Percentiles rank a stretch among this genome's conserved stretches.
phyloP scores from a whole-genome alignment of 2,888 invertebrate genomes.

The Perithous albicinctus region DNA sequence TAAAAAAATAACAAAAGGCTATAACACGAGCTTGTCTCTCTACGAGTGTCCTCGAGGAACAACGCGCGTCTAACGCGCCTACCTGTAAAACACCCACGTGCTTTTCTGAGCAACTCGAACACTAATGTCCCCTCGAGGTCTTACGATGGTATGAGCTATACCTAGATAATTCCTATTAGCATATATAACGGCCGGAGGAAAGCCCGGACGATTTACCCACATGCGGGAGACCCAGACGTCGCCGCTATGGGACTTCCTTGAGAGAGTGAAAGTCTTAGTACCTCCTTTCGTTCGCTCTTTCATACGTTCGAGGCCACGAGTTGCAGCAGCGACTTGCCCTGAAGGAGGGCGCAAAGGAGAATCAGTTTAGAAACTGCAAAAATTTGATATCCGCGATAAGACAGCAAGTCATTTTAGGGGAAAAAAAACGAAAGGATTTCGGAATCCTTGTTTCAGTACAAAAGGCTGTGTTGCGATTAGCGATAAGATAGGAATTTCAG shows the following conservation, averaged over 20 bases:
- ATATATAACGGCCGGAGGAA: conserved; percentile 48
- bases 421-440: not conserved
- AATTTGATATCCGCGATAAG: not conserved
- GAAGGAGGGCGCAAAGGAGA: conserved; percentile 15
- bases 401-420: not conserved
- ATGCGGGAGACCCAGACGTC: conserved; percentile 24
- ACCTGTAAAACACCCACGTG: conserved; percentile 34
- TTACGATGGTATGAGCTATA: conserved; percentile 8
- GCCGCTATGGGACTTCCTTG: conserved; percentile 55
- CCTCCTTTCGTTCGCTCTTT: conserved; percentile 30
- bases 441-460: not conserved
- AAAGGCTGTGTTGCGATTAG: not conserved
- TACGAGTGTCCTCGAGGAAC: not conserved
- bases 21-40: too few species aligned
- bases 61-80: not conserved
- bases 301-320: conserved; percentile 45
- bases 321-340: conserved; percentile 47
- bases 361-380: conserved; percentile 9
- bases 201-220: conserved; percentile 35
- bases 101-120: not conserved
- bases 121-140: not conserved
- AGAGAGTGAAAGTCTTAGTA: conserved; percentile 73
- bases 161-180: conserved; percentile 52
- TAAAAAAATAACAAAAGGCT: too few species aligned
- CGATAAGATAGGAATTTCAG: not conserved